Conservation (phyloP, 1,140 invertebrate genomes). For the Adoxophyes honmai region DNA sequence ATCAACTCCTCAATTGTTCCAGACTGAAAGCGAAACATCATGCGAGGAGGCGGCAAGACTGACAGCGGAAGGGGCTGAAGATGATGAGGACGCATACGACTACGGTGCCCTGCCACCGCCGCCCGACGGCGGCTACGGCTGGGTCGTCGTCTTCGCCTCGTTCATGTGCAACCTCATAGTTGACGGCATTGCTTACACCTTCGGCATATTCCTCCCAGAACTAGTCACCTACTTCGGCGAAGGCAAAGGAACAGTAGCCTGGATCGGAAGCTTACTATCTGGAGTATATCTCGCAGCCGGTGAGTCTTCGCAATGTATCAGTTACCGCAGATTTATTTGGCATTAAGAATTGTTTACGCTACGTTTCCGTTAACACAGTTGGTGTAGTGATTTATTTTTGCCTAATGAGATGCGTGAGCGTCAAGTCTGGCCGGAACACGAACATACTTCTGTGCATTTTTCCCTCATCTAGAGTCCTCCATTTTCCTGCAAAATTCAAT, state of each 20-base stretch:
- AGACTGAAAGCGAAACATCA: conserved; percentile 91
- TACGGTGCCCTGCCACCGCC: conserved; percentile 89
- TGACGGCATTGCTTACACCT: conserved; percentile 97
- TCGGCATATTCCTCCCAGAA: conserved; percentile 91
- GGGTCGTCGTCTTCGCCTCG: conserved; percentile 96
- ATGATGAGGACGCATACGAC: conserved; percentile 85
- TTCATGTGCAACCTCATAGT: conserved; percentile 99
- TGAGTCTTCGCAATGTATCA: conserved; percentile 59
- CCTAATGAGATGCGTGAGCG: not conserved
- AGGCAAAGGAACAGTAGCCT: conserved; percentile 92
- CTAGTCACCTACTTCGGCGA: conserved; percentile 90
- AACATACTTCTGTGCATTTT: too few species aligned
- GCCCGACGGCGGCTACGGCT: conserved; percentile 93
- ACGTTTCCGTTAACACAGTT: conserved; percentile 3
- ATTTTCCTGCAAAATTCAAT: too few species aligned
- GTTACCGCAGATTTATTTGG: not conserved
- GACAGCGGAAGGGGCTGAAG: conserved; percentile 83
- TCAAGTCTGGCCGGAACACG: not conserved
- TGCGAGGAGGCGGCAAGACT: conserved; percentile 87
- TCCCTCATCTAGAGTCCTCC: too few species aligned
- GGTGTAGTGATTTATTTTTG: not conserved
- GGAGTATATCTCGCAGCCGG: conserved; percentile 96
- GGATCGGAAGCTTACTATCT: conserved; percentile 95
- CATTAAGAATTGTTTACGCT: not conserved
- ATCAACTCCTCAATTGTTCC: conserved; percentile 62